Evolutionary conservation across 2,888 invertebrate genomes (phyloP).

Genomic region (Plagodis pulveraria): DNA sequence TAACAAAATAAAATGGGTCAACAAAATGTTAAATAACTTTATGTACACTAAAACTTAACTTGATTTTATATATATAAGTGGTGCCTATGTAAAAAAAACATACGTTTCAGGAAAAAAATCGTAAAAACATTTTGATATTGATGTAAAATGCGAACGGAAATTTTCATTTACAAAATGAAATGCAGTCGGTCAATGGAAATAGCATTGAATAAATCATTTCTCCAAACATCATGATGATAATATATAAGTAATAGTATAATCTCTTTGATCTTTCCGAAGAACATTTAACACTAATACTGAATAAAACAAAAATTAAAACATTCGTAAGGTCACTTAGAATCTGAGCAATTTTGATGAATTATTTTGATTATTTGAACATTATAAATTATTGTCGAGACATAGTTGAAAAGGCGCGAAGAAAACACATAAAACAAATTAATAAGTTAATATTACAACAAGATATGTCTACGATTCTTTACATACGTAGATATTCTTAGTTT

Average conservation of each 20-base stretch:
- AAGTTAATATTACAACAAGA: background rate
- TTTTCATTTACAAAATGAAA: constrained; percentile 36
- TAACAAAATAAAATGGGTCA: constrained; percentile 70
- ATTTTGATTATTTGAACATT: constrained; percentile 31
- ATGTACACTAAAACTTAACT: constrained; percentile 70
- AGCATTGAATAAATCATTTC: constrained; percentile 14
- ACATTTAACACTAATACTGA: constrained; percentile 34
- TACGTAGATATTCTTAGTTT: background rate
- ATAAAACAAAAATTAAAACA: constrained; percentile 34
- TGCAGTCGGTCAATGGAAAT: constrained; percentile 40
- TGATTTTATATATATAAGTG: constrained; percentile 27
- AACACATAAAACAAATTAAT: constrained; percentile 10
- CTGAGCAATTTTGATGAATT: constrained; percentile 55
- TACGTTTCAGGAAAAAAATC: constrained; percentile 40
- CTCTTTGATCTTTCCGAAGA: constrained; percentile 21
- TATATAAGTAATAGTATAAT: constrained; percentile 22
- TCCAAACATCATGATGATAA: constrained; percentile 25
- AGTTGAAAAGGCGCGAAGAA: constrained; percentile 17
- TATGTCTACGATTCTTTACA: background rate
- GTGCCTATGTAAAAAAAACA: constrained; percentile 21
- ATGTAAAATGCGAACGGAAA: constrained; percentile 43
- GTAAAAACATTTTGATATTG: constrained; percentile 58
- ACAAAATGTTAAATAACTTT: constrained; percentile 69
- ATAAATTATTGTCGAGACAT: constrained; percentile 26
- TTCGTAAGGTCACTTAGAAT: constrained; percentile 57